Evolutionary conservation across 2,113 vertebrate species (phyloP), one percentile per base, ranked within the genome.

Genomic region (Gallinago paraguaiae): DNA sequence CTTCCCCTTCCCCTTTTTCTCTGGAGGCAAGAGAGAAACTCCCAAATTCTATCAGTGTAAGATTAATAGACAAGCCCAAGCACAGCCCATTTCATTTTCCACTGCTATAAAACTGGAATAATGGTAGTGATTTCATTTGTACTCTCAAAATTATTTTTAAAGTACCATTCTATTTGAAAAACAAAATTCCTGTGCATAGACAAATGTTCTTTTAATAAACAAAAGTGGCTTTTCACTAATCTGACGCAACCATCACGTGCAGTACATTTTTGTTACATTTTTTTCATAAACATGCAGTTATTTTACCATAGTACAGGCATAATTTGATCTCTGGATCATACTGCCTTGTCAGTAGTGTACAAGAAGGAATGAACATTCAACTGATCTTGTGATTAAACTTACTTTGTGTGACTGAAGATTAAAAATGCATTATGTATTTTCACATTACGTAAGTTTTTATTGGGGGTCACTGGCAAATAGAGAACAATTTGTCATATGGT

Each of bases 1-100:
- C 2, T 41, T 41, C 0, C 2, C 0, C 1, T 3, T n/a, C 25
- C 30, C 46, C 51, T 43, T 27, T 30, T 64, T 54, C 13, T 2
- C 11, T 50, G 39, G 22, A 24, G 7, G 20, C 6, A 24, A 33
- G 30, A 57, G 11, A 76, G 51, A 53, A 90, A 71, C 33, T 82
- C 28, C 12, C 7, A 31, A 9, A 64, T 86, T 82, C 25, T 59
- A 1, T 59, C 28, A 37, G 19, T 91, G 24, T 71, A 31, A 60
- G 17, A 56, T 63, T 35, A 72, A 76, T 20, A 60, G 48, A 27
- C 1, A 5, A 56, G 9, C 11, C 41, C 27, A 75, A 87, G 82
- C 22, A 5, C 56, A 78, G 11, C 4, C 28, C 7, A 14, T 70
- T 75, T 63, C 4, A 35, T 84, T 82, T 87, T 82, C 23, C 25